phyloP scores from a whole-genome alignment of 92 coral and sea anemone species.

The Actinernus sp. region DNA sequence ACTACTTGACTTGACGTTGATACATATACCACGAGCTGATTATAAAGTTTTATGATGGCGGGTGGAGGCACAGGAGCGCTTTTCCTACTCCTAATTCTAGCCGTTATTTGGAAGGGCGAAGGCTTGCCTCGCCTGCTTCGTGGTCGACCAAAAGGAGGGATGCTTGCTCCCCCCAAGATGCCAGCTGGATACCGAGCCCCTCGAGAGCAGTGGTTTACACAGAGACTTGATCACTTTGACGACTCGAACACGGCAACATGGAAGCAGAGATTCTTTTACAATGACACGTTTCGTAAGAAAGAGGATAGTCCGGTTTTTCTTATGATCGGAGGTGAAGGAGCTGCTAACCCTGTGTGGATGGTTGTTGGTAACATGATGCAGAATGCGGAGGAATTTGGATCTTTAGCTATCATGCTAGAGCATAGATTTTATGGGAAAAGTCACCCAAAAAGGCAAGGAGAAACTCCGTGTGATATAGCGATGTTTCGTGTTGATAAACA shows the following conservation, averaged over 20 bases:
- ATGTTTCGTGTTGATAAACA: too few relatives aligned
- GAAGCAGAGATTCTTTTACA: constrained; percentile 92
- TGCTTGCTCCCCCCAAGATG: constrained; percentile 74
- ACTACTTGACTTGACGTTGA: too few relatives aligned
- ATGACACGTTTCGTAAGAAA: constrained; percentile 66
- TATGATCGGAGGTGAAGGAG: constrained; percentile 98
- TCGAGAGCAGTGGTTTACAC: constrained; percentile 89
- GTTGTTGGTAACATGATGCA: constrained; percentile 87
- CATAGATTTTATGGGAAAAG: constrained; percentile 97
- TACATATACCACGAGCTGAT: too few relatives aligned
- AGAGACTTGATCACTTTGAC: constrained; percentile 90
- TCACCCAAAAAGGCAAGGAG: constrained; percentile 91
- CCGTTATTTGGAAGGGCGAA: not conserved
- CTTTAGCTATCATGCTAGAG: constrained; percentile 82
- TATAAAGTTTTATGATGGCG: too few relatives aligned
- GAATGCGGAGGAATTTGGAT: constrained; percentile 91
- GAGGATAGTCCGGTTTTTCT: constrained; percentile 93
- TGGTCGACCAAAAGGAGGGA: constrained; percentile 94
- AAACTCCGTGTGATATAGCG: too few relatives aligned
- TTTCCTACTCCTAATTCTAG: not conserved
- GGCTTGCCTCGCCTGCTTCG: constrained; percentile 71
- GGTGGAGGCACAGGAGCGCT: too few relatives aligned
- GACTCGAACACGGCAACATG: constrained; percentile 90
- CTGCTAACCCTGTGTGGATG: constrained; percentile 93
- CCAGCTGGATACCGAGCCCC: constrained; percentile 61